Evolutionary conservation across 2,797 vertebrate species (phyloP).

Genomic region (Notolepis coatsorum): DNA sequence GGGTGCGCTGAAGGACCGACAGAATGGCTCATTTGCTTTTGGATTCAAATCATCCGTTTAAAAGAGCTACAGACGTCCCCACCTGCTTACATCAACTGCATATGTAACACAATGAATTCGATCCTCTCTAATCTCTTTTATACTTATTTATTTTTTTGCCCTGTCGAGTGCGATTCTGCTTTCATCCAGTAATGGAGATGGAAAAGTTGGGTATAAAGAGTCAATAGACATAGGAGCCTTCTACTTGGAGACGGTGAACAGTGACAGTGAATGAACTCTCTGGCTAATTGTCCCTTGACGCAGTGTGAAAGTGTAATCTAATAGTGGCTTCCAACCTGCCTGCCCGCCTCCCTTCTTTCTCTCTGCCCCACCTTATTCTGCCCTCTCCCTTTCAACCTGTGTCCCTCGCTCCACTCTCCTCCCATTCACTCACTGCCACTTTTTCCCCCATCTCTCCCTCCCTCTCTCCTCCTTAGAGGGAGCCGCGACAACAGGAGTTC

Average conservation of each 20-base stretch:
- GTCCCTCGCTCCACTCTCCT: background rate
- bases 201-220: slow-evolving; percentile 3
- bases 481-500: slow-evolving; percentile 61
- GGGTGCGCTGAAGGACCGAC: no score
- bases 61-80: no score
- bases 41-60: no score
- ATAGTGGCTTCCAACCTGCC: slow-evolving; percentile 47
- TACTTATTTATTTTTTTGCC: no score
- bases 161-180: no score
- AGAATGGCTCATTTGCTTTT: no score
- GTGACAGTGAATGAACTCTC: slow-evolving; percentile 23
- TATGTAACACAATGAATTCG: no score
- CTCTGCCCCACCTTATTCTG: slow-evolving; percentile 22
- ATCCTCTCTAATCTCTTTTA: no score
- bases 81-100: no score
- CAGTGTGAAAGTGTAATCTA: slow-evolving; percentile 67
- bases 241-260: slow-evolving; percentile 1
- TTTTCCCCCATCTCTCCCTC: background rate
- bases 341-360: slow-evolving; percentile 22
- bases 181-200: no score
- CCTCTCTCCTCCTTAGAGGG: slow-evolving; percentile 74
- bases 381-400: slow-evolving; percentile 30
- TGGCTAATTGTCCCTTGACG: slow-evolving; percentile 33
- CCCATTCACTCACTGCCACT: background rate
- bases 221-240: slow-evolving; percentile 7